A percentile compares a stretch with the other conserved stretches of the same genome.
Evolutionary conservation across 2,113 vertebrate species (phyloP).

Genomic region (Chloropsis cyanopogon): DNA sequence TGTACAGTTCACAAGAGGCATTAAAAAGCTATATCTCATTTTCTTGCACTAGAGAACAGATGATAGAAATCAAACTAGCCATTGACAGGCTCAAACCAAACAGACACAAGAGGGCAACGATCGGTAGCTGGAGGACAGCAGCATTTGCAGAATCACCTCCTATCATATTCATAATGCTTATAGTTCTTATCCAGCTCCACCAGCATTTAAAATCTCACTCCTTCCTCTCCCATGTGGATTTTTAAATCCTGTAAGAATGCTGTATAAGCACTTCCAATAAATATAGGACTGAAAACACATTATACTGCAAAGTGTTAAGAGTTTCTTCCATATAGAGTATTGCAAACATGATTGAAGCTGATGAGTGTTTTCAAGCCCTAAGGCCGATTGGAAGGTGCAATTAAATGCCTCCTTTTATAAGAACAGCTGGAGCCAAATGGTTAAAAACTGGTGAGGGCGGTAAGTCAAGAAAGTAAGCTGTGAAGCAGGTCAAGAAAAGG

Average conservation of each 20-base stretch:
- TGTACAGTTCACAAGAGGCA: not conserved
- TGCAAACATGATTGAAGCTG: constrained; percentile 12
- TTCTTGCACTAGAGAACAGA: not conserved
- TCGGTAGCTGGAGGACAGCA: not conserved
- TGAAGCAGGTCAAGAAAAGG: constrained; percentile 36
- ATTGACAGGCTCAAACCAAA: not conserved
- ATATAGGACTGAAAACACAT: not conserved
- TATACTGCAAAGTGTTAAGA: not conserved
- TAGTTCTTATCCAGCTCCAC: not conserved
- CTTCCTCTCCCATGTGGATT: not conserved
- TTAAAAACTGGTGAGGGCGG: not conserved
- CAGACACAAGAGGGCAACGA: accelerated
- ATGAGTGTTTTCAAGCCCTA: not conserved
- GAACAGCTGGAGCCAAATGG: constrained; percentile 30
- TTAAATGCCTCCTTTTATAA: not conserved
- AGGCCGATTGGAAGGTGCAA: constrained; percentile 15
- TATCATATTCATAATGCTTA: not conserved
- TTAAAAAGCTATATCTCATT: not conserved
- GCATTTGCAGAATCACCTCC: not conserved
- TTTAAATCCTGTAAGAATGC: not conserved
- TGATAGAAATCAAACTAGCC: not conserved
- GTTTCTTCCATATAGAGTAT: not conserved
- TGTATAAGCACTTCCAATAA: not conserved
- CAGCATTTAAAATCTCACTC: not conserved
- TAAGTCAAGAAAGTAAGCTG: constrained; percentile 37